Conservation (phyloP, 2,113 vertebrate species). For the Nerophis lumbriciformis region DNA sequence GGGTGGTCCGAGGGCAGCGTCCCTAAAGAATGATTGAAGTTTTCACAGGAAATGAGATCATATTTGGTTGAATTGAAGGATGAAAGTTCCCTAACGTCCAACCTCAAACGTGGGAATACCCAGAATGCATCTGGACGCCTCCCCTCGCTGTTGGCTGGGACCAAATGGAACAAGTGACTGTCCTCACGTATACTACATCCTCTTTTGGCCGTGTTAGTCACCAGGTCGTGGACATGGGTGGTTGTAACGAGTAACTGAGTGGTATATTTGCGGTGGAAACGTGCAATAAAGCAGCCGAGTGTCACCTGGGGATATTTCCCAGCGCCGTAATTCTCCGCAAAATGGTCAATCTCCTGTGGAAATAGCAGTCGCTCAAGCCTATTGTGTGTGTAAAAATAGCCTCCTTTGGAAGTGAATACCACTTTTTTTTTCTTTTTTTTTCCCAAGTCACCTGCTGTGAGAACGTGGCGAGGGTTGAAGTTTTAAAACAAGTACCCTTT, state of each 20-base stretch:
- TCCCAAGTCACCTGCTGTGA: conserved; percentile 10
- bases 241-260: not conserved
- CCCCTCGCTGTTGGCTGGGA: conserved; percentile 61
- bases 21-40: conserved; percentile 22
- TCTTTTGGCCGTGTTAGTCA: too few species aligned
- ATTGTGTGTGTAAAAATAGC: conserved; percentile 45
- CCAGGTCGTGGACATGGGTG: not conserved
- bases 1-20: conserved; percentile 17
- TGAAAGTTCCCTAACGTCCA: not conserved
- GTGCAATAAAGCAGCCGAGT: not conserved
- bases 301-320: not conserved
- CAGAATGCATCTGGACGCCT: conserved; percentile 50
- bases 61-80: not conserved
- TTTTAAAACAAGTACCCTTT: conserved; percentile 45
- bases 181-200: too few species aligned
- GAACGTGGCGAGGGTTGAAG: conserved; percentile 11
- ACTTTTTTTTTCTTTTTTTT: conserved; percentile 38
- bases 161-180: conserved; percentile 53
- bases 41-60: conserved; percentile 48
- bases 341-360: conserved; percentile 24
- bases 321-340: conserved; percentile 13
- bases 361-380: conserved; percentile 26
- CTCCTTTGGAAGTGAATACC: conserved; percentile 37
- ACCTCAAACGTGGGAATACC: conserved; percentile 34
- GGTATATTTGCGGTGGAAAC: not conserved